Evolutionary conservation across 2,113 vertebrate species (phyloP).

Genomic region (Vimba vimba): DNA sequence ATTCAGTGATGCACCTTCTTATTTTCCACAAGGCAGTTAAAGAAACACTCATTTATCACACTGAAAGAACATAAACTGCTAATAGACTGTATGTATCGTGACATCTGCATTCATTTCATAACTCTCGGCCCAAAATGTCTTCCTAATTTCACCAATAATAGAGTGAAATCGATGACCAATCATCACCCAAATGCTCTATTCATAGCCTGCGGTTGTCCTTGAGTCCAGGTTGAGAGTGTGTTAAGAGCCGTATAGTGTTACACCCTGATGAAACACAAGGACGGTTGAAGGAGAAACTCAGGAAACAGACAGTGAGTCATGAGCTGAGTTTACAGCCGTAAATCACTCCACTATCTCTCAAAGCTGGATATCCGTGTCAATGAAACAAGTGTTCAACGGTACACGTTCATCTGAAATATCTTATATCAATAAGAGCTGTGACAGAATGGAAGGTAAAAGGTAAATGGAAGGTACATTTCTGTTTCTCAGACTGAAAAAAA

Average conservation of each 20-base stretch:
- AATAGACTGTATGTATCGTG: background rate
- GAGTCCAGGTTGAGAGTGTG: conserved; percentile 71
- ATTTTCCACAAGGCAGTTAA: background rate
- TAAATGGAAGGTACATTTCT: conserved; percentile 15
- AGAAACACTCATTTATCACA: background rate
- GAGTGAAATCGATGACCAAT: conserved; percentile 7
- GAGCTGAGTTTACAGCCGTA: conserved; percentile 68
- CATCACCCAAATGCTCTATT: conserved; percentile 35
- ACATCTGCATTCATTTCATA: background rate
- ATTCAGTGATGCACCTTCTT: background rate
- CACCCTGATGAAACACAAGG: conserved; percentile 74
- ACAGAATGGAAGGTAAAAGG: conserved; percentile 45
- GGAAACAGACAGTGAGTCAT: conserved; percentile 75
- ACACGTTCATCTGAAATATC: conserved; percentile 28
- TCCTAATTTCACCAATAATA: conserved; percentile 3
- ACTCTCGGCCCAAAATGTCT: background rate
- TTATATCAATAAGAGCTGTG: conserved; percentile 56
- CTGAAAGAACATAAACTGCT: background rate
- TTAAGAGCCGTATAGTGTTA: conserved; percentile 77
- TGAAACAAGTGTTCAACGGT: conserved; percentile 68
- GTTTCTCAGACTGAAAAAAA: background rate
- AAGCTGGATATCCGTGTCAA: conserved; percentile 72
- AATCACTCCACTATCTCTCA: conserved; percentile 70
- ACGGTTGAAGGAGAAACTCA: conserved; percentile 67
- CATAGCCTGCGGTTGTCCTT: conserved; percentile 67